A percentile compares a stretch with the other conserved stretches of the same genome.
These are phyloP conservation scores for Sceloporus undulatus DNA, from an alignment of 2,113 vertebrate genomes.

Conservation along the genomic window DNA sequence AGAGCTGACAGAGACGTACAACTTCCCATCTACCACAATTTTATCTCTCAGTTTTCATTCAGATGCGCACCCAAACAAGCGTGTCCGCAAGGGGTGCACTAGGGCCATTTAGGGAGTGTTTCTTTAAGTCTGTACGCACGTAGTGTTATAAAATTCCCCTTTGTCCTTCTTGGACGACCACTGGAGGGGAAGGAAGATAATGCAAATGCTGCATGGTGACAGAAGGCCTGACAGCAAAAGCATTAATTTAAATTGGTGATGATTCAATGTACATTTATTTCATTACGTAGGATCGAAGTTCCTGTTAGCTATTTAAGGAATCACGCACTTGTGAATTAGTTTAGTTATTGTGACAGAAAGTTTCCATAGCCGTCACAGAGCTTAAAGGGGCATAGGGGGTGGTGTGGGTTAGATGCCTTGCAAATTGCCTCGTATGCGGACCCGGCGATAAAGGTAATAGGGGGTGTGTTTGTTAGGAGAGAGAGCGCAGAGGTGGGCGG, in stretches of 20 bases:
- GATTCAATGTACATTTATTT: neutral
- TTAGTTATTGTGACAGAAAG: slow-evolving; percentile 9
- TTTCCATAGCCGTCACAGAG: neutral
- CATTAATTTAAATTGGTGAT: neutral
- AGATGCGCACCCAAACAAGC: too few relatives aligned
- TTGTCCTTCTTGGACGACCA: neutral
- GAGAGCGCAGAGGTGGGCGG: too few relatives aligned
- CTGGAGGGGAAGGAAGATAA: slow-evolving; percentile 15
- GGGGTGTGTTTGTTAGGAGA: too few relatives aligned
- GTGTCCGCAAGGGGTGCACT: too few relatives aligned
- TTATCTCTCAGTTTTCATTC: too few relatives aligned
- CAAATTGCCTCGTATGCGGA: too few relatives aligned
- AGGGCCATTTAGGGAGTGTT: neutral
- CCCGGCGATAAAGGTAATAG: too few relatives aligned
- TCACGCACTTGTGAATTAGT: neutral
- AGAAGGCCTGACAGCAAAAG: neutral
- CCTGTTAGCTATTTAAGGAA: neutral
- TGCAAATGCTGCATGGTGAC: neutral
- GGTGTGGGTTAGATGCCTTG: too few relatives aligned
- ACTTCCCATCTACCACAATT: too few relatives aligned
- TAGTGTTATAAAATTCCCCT: neutral
- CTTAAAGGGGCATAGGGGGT: neutral
- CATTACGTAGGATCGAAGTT: neutral
- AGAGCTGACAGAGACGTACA: too few relatives aligned
- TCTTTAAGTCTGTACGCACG: neutral